Evolutionary conservation across 1,140 invertebrate genomes (phyloP).

Genomic region (Drosophila lini): DNA sequence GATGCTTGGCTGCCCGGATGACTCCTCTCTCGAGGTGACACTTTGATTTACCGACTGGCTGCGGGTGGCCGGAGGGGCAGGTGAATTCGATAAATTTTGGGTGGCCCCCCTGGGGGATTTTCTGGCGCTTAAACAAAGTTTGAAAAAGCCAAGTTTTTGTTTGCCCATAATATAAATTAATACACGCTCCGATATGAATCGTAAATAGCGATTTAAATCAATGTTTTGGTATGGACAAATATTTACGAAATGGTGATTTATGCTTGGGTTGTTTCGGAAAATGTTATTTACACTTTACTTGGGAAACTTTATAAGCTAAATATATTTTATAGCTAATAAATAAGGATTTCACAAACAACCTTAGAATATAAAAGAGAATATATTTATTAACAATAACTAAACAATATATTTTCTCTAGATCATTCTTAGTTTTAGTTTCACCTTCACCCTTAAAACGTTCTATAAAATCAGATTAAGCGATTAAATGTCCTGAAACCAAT

Average conservation of each 20-base stretch:
- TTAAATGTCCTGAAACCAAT: background rate
- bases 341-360: background rate
- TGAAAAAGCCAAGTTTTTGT: slow-evolving; percentile 21
- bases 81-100: slow-evolving; percentile 7
- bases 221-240: slow-evolving; percentile 1
- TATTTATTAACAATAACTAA: no score
- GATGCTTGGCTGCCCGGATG: slow-evolving; percentile 16
- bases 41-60: slow-evolving; percentile 44
- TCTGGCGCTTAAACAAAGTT: slow-evolving; percentile 9
- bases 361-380: no score
- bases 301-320: background rate
- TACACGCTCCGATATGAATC: slow-evolving; percentile 7
- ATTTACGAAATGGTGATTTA: slow-evolving; percentile 9
- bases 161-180: slow-evolving; percentile 24
- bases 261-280: background rate
- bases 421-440: no score
- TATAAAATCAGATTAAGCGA: background rate
- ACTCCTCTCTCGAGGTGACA: slow-evolving; percentile 27
- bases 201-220: slow-evolving; percentile 22
- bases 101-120: background rate
- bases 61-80: background rate
- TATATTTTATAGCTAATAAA: background rate
- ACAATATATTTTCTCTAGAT: background rate
- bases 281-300: background rate
- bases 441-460: background rate